Percentiles rank a stretch among this genome's conserved stretches.
Evolutionary conservation across 1,140 invertebrate species (phyloP).

Genomic region (Hyphantria cunea): DNA sequence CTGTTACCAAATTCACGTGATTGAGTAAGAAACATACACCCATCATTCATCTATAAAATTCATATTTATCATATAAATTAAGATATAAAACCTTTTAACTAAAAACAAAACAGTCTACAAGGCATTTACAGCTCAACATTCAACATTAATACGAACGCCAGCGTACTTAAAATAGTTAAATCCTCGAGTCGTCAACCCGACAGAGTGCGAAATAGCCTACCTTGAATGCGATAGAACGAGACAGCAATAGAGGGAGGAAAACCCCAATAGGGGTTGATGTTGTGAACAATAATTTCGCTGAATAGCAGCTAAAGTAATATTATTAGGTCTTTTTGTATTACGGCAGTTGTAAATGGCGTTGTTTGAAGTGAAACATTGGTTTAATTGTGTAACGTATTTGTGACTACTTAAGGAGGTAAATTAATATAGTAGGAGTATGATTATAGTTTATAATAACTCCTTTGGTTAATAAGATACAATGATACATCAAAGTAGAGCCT

Average conservation of each 20-base stretch:
- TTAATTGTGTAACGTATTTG: slow-evolving; percentile 6
- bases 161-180: neutral
- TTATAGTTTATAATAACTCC: no score
- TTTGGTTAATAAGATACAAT: no score
- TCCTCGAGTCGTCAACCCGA: slow-evolving; percentile 8
- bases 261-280: slow-evolving; percentile 36
- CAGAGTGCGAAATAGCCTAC: slow-evolving; percentile 8
- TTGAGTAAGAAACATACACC: no score
- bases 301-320: slow-evolving; percentile 33
- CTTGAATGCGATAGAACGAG: neutral
- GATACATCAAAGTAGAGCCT: no score
- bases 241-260: slow-evolving; percentile 30
- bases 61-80: no score
- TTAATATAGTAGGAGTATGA: no score
- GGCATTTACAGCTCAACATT: neutral
- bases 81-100: no score
- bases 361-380: slow-evolving; percentile 12
- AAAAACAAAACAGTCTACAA: no score
- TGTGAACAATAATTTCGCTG: slow-evolving; percentile 44
- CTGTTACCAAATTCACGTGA: no score
- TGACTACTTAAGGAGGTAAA: neutral
- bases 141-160: neutral
- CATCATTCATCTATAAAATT: no score
- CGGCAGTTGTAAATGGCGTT: neutral
- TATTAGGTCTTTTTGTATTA: slow-evolving; percentile 18